Base-by-base conservation (phyloP, 2,888 invertebrate species). In the Dryadula phaetusa region DNA sequence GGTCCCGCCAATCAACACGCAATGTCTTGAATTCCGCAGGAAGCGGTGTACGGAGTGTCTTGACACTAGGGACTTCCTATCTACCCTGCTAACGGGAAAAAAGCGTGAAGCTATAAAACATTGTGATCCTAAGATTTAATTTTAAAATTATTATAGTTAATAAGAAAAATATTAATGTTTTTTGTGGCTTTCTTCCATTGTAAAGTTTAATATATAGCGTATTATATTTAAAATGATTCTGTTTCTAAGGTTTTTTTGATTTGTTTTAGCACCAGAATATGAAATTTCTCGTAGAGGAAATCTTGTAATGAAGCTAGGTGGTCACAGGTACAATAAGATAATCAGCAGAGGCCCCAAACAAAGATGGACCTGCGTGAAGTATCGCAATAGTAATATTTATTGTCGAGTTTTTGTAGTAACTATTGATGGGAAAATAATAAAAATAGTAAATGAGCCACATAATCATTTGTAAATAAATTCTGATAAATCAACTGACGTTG, bases 291-390 rank as follows among this genome's bases (percentile, higher is more conserved):
- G 64, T 18, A 52, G 34, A 10, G 67, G 67, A 0, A 67, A 67
- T 60, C 42, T 67, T n/a, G 67, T 67, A 4, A 64, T 67, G 67
- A 67, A 40, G 14, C 37, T 64, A 16, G 62, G 60, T 3, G 62
- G 54, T 1, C 28, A 70, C 40, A 67, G 70, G 10, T 70, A 53
- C 18, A 70, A 70, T 37, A 61, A 47, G 37, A 37, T 70, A 6
- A 56, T 56, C 5, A 47, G 53, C 20, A 63, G 34, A 47, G 70
- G 70, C 0, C 70, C 67, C 0, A 70, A 53, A n/a, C 34, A 32
- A 22, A 46, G 67, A 14, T 67, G 69, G 69, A 66, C 60, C n/a
- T 70, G 70, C 25, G 66, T 70, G 3, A 70, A 70, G 61, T 61
- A 66, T 2, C 63, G 32, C 32, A 60, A 60, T 14, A 44, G 28